Evolutionary conservation across 1,140 invertebrate species (phyloP).

Genomic region (Philopotamus ludificatus): DNA sequence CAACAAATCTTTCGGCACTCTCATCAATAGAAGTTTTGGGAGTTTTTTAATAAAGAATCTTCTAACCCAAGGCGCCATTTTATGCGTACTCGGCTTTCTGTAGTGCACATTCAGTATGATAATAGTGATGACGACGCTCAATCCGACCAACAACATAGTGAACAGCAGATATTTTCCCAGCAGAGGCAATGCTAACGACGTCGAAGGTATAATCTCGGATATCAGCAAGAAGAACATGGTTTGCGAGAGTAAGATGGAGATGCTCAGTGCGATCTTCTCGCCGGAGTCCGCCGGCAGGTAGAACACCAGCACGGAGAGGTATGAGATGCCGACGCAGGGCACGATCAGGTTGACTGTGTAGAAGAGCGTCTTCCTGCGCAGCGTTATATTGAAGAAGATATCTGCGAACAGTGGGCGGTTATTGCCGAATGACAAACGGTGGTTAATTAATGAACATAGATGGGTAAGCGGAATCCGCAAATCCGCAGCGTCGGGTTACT

Average conservation of each 20-base stretch:
- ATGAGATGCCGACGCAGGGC: conserved; percentile 90
- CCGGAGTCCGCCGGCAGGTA: conserved; percentile 98
- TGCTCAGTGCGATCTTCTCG: conserved; percentile 97
- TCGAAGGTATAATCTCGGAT: conserved; percentile 97
- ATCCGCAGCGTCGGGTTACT: neutral
- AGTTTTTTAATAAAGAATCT: conserved; percentile 83
- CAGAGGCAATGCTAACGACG: conserved; percentile 92
- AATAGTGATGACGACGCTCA: conserved; percentile 96
- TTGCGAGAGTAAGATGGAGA: conserved; percentile 96
- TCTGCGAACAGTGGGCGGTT: conserved; percentile 60
- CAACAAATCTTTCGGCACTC: conserved; percentile 77
- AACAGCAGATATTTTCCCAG: conserved; percentile 98
- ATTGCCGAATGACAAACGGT: neutral
- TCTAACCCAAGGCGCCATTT: conserved; percentile 90
- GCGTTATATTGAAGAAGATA: conserved; percentile 97
- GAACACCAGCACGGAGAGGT: conserved; percentile 90
- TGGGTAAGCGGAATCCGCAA: neutral
- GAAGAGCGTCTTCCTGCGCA: conserved; percentile 91
- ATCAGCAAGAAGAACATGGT: conserved; percentile 99
- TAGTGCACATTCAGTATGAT: conserved; percentile 99
- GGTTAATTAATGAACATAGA: neutral
- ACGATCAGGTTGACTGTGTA: conserved; percentile 96
- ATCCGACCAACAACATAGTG: conserved; percentile 95
- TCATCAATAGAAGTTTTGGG: conserved; percentile 82
- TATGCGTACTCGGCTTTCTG: conserved; percentile 96